Evolutionary conservation across 2,113 vertebrate genomes (phyloP), one percentile per base, ranked within the genome.

Genomic region (Otus sunia): DNA sequence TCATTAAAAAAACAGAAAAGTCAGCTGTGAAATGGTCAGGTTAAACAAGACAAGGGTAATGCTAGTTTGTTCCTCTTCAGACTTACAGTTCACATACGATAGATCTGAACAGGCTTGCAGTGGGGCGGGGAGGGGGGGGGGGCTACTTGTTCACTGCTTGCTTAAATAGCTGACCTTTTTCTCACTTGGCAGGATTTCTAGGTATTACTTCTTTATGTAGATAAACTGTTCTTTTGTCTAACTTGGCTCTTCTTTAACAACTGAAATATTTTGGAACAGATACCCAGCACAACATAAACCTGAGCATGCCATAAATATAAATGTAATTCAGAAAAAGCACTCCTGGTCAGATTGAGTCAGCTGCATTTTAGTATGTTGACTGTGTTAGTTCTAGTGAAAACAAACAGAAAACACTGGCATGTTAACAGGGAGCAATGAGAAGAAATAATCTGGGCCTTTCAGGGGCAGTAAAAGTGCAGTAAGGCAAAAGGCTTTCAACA

Each of bases 181-280:
- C 82, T 94, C 92, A 89, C 86, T 92, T 96, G 92, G 79, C 71
- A 72, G 36, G 34, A 75, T 88, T 79, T 92, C 52, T 37, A 66
- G 56, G 37, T 78, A 23, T 85, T 29, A 62, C n/a, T 81, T 75
- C 50, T 90, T 96, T 81, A 36, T n/a, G 30, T 50, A 93, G 74
- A 93, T 86, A 91, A 88, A 92, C 79, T 80, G 77, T 77, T 88
- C 83, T 91, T 96, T 76, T 79, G 62, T 72, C 52, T 94, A 92
- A 73, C 74, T 75, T 94, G 64, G 12, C 26, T 92, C 43, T 67
- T 89, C 62, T 96, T 86, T 68, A 94, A 90, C 37, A 92, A 53
- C 27, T 62, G 66, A 92, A 89, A 75, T 84, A 84, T 85, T 96
- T 85, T 85, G 76, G 58, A 94, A 66, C 39, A 37, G 64, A 85